Evolutionary conservation across 2,113 vertebrate genomes (phyloP).

Genomic region (Cervus canadensis): DNA sequence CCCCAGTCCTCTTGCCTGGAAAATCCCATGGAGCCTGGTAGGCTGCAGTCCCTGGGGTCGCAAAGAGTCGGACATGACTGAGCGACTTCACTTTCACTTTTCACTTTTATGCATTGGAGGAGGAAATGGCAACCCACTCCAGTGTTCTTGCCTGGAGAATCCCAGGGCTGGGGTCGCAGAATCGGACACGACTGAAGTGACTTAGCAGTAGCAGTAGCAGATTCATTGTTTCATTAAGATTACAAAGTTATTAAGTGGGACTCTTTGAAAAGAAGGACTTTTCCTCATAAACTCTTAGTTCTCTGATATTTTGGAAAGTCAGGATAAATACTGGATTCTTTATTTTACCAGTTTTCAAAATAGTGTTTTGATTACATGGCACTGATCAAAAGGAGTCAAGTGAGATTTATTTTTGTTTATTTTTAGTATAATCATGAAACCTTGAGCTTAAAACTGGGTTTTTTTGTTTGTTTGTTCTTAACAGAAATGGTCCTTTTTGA

Average conservation of each 20-base stretch:
- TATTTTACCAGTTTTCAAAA: background rate
- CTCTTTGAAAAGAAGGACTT: background rate
- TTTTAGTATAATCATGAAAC: conserved; percentile 8
- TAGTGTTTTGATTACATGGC: background rate
- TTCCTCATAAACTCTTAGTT: background rate
- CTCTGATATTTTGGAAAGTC: background rate
- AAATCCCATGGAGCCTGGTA: no score
- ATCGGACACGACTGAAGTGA: no score
- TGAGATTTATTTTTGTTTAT: background rate
- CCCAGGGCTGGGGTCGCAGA: no score
- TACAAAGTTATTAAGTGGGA: background rate
- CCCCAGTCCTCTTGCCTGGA: no score
- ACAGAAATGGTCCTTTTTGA: background rate
- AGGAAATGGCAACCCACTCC: no score
- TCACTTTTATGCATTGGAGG: no score
- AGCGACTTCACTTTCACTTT: no score
- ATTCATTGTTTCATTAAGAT: background rate
- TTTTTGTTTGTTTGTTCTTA: background rate
- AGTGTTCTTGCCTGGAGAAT: no score
- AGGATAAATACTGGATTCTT: background rate
- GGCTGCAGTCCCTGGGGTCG: no score
- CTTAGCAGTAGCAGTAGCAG: background rate
- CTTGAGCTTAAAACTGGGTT: background rate
- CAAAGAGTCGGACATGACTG: no score
- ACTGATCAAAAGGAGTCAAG: background rate